Percentiles rank a stretch among this genome's conserved stretches.
These are phyloP conservation scores for Salmo trutta DNA, from an alignment of 2,797 vertebrate species.

Conservation along the genomic window DNA sequence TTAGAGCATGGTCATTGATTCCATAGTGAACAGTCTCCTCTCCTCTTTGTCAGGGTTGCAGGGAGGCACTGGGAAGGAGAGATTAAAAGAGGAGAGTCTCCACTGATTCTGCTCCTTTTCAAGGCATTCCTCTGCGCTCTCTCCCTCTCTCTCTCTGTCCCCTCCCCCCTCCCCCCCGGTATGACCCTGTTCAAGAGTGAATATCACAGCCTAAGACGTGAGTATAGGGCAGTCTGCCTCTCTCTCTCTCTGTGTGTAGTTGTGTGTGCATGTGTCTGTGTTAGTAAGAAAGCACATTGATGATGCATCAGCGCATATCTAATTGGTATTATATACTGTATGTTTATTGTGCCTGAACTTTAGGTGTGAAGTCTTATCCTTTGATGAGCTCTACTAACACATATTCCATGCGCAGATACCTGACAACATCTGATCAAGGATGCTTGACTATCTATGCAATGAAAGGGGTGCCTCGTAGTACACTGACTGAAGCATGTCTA, in stretches of 20 bases:
- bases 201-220: slow-evolving; percentile 14
- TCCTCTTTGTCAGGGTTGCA: background rate
- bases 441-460: background rate
- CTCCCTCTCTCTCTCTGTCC: background rate
- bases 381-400: background rate
- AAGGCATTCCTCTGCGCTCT: background rate
- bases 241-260: background rate
- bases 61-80: background rate
- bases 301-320: background rate
- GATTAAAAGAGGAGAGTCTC: background rate
- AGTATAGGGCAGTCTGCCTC: background rate
- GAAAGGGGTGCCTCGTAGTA: background rate
- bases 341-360: background rate
- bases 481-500: background rate
- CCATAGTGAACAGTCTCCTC: slow-evolving; percentile 2
- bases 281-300: background rate
- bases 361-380: background rate
- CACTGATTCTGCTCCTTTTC: background rate
- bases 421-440: background rate
- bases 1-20: slow-evolving; percentile 10
- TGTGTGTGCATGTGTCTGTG: background rate
- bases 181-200: slow-evolving; percentile 21
- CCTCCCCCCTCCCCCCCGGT: background rate
- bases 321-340: background rate
- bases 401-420: background rate